phyloP scores from a whole-genome alignment of 2,888 invertebrate genomes.

The Troides helena region DNA sequence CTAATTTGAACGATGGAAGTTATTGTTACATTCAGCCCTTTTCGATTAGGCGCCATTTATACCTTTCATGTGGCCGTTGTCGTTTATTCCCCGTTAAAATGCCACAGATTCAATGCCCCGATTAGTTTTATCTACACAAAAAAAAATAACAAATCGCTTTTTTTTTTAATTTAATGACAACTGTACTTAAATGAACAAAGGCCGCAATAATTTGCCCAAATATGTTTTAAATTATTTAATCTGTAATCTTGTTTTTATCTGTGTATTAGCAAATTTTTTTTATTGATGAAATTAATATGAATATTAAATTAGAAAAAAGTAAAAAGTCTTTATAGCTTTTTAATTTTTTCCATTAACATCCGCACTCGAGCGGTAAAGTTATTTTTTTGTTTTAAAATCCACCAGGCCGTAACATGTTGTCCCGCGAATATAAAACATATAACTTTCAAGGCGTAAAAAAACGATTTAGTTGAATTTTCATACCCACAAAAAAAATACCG shows the following conservation, averaged over 20 bases:
- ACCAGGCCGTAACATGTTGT: slow-evolving; percentile 43
- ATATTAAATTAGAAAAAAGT: not conserved
- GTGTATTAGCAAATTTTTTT: not conserved
- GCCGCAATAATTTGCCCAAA: too few relatives aligned
- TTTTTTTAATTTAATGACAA: too few relatives aligned
- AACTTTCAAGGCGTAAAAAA: slow-evolving; percentile 36
- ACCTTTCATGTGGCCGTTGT: slow-evolving; percentile 10
- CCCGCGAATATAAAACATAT: slow-evolving; percentile 34
- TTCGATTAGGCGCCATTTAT: slow-evolving; percentile 23
- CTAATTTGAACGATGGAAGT: slow-evolving; percentile 23
- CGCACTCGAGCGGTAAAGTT: slow-evolving; percentile 49
- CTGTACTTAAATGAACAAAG: too few relatives aligned
- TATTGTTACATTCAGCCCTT: slow-evolving; percentile 16
- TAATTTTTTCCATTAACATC: slow-evolving; percentile 40
- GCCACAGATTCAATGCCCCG: not conserved
- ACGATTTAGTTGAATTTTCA: not conserved
- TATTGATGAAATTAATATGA: too few relatives aligned
- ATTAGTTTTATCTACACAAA: not conserved
- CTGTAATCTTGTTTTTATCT: too few relatives aligned
- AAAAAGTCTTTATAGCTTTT: not conserved
- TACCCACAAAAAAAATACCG: slow-evolving; percentile 2
- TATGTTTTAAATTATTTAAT: too few relatives aligned
- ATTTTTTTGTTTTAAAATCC: slow-evolving; percentile 33
- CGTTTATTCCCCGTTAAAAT: slow-evolving; percentile 9
- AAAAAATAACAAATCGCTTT: not conserved